phyloP scores from a whole-genome alignment of 2,797 vertebrate genomes.

The Bovichtus diacanthus region DNA sequence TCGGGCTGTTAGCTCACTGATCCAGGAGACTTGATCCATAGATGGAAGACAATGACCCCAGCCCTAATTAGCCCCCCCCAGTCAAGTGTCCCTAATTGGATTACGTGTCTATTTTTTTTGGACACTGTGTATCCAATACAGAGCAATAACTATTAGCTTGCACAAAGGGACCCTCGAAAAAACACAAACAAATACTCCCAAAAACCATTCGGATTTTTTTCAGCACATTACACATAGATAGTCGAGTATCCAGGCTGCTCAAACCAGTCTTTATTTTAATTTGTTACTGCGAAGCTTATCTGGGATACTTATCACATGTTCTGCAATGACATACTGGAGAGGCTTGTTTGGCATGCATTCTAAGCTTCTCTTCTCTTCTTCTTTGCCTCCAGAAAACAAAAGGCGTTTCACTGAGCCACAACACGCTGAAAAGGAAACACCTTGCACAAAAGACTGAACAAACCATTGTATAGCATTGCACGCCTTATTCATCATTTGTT shows the following conservation, averaged over 20 bases:
- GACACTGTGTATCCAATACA: constrained; percentile 26
- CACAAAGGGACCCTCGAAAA: constrained; percentile 14
- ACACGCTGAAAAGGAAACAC: constrained; percentile 51
- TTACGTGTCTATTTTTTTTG: constrained; percentile 66
- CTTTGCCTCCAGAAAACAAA: constrained; percentile 55
- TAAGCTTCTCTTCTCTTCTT: constrained; percentile 45
- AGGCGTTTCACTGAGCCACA: constrained; percentile 32
- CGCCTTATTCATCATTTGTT: constrained; percentile 40
- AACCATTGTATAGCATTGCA: constrained; percentile 24
- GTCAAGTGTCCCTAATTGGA: constrained; percentile 84
- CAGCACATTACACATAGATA: constrained; percentile 12
- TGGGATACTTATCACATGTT: constrained; percentile 45
- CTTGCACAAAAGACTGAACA: constrained; percentile 43
- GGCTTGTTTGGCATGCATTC: constrained; percentile 40
- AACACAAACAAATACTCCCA: constrained; percentile 12
- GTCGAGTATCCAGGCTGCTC: neutral
- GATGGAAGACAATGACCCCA: constrained; percentile 72
- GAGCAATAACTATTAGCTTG: neutral
- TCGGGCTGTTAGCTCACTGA: constrained; percentile 63
- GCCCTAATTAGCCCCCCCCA: constrained; percentile 79
- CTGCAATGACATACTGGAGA: constrained; percentile 31
- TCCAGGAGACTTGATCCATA: constrained; percentile 73
- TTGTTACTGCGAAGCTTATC: too few species aligned
- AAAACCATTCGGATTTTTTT: constrained; percentile 30
- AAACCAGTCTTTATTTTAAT: constrained; percentile 32